These are phyloP conservation scores for Saimiri boliviensis DNA, from an alignment of 2,113 vertebrate genomes.

Conservation along the genomic window DNA sequence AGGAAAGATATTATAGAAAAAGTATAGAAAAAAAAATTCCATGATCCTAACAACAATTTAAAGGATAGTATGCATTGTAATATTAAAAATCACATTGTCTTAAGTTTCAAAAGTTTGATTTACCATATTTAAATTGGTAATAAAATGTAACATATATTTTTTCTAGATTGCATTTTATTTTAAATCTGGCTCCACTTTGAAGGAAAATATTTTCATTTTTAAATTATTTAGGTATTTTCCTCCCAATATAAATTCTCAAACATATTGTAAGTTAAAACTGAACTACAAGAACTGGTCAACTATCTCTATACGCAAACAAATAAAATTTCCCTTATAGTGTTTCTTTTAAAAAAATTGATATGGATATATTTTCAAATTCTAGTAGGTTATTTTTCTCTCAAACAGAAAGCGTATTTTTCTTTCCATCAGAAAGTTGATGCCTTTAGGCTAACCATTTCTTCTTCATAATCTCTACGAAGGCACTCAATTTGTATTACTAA, in stretches of 20 bases:
- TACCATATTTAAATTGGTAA: background rate
- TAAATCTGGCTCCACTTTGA: background rate
- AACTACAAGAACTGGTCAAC: background rate
- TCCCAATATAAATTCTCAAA: background rate
- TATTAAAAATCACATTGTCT: background rate
- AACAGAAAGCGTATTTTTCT: background rate
- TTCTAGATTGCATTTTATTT: background rate
- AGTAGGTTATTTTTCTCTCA: background rate
- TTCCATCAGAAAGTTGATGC: background rate
- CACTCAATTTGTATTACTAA: background rate
- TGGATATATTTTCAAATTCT: background rate
- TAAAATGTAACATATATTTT: background rate
- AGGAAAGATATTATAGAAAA: background rate
- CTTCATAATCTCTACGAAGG: background rate
- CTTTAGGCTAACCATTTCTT: background rate
- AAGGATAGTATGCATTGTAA: background rate
- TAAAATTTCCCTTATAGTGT: background rate
- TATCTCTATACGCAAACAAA: background rate
- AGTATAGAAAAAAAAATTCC: background rate
- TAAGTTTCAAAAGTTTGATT: conserved; percentile 7
- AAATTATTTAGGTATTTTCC: background rate
- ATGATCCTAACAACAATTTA: background rate
- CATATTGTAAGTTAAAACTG: conserved; percentile 32
- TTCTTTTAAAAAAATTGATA: background rate
- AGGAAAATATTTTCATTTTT: background rate